phyloP scores from a whole-genome alignment of 1,140 invertebrate genomes.

The Uloborus diversus region DNA sequence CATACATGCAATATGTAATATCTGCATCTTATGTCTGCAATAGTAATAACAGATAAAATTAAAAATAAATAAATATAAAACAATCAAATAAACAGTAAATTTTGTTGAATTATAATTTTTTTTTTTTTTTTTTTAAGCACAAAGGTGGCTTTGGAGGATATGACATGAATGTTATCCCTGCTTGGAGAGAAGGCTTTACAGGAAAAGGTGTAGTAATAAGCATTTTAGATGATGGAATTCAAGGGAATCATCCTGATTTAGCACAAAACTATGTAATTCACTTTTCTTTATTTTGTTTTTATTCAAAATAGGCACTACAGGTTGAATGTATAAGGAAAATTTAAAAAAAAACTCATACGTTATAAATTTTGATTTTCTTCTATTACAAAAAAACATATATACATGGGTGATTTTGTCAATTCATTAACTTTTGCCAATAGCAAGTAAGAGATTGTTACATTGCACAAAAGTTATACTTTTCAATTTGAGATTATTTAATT shows the following conservation, averaged over 20 bases:
- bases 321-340: neutral
- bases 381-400: too few species aligned
- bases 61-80: neutral
- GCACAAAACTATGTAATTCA: constrained; percentile 95
- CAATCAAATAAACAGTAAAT: neutral
- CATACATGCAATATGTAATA: neutral
- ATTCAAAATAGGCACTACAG: neutral
- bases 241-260: constrained; percentile 98
- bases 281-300: neutral
- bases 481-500: too few species aligned
- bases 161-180: constrained; percentile 96
- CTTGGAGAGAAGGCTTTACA: constrained; percentile 95
- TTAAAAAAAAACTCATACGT: neutral
- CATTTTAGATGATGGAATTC: constrained; percentile 99
- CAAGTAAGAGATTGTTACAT: too few species aligned
- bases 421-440: too few species aligned
- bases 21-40: neutral
- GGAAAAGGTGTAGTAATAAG: constrained; percentile 98
- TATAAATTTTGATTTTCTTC: too few species aligned
- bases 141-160: constrained; percentile 89
- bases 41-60: neutral
- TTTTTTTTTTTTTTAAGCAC: constrained; percentile 26
- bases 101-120: neutral
- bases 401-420: too few species aligned
- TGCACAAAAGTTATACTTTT: too few species aligned